Percentiles rank a stretch among this genome's conserved stretches.
These are phyloP conservation scores for Lates calcarifer DNA, from an alignment of 2,113 vertebrate genomes.

Conservation along the genomic window DNA sequence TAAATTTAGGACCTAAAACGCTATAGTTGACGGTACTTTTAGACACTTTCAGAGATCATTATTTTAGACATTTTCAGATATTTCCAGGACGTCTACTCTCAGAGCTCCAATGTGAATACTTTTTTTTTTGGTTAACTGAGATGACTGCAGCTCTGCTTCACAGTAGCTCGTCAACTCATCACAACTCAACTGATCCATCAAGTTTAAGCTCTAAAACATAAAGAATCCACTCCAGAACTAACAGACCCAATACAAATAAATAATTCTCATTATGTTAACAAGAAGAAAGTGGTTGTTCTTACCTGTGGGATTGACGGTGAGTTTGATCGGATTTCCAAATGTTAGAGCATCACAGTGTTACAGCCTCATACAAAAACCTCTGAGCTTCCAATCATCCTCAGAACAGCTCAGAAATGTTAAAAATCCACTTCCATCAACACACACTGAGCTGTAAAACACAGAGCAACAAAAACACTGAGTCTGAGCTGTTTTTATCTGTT, in stretches of 20 bases:
- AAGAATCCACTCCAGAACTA: accelerated
- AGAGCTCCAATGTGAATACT: not conserved
- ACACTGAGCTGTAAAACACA: accelerated
- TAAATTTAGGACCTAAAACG: too few relatives aligned
- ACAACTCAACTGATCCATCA: not conserved
- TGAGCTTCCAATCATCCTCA: accelerated
- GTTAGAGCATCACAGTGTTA: slow-evolving; percentile 44
- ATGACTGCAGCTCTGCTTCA: not conserved
- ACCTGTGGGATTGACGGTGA: slow-evolving; percentile 58
- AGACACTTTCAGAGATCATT: too few relatives aligned
- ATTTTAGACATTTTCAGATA: not conserved
- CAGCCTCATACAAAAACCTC: slow-evolving; percentile 54
- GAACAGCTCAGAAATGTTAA: accelerated
- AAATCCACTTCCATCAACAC: not conserved
- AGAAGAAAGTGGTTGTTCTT: slow-evolving; percentile 7
- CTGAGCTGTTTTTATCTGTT: accelerated
- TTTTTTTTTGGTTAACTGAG: too few relatives aligned
- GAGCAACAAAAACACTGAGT: not conserved
- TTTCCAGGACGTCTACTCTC: not conserved
- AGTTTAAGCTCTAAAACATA: slow-evolving; percentile 3
- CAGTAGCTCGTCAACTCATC: slow-evolving; percentile 5
- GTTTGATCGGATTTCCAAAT: slow-evolving; percentile 22
- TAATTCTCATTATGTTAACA: accelerated
- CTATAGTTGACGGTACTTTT: too few relatives aligned
- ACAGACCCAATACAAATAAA: not conserved